These are phyloP conservation scores for Procambarus clarkii DNA, from an alignment of 1,140 invertebrate genomes.

Conservation along the genomic window DNA sequence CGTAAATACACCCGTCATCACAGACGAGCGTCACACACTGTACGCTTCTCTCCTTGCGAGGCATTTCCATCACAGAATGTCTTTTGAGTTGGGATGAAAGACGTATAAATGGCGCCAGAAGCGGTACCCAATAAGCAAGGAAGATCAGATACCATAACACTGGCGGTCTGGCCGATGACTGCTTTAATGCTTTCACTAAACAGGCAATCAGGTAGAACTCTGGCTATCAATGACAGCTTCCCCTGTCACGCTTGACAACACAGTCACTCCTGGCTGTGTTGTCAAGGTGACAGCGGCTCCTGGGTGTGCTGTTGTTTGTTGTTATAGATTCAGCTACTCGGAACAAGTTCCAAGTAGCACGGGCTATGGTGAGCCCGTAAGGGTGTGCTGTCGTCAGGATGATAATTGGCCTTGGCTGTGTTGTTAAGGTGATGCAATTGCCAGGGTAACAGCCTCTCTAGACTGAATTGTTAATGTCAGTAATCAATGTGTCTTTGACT, in stretches of 20 bases:
- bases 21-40: slow-evolving; percentile 18
- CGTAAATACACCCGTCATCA: slow-evolving; percentile 38
- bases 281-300: too few relatives aligned
- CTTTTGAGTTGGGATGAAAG: slow-evolving; percentile 37
- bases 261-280: neutral
- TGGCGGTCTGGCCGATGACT: neutral
- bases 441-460: too few relatives aligned
- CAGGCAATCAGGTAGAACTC: neutral
- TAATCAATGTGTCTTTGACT: too few relatives aligned
- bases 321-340: too few relatives aligned
- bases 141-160: slow-evolving; percentile 20
- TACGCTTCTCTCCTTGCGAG: slow-evolving; percentile 54
- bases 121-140: neutral
- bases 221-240: neutral
- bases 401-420: too few relatives aligned
- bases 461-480: too few relatives aligned
- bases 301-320: too few relatives aligned
- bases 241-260: neutral
- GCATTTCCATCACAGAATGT: slow-evolving; percentile 45
- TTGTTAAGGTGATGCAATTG: too few relatives aligned
- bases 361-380: too few relatives aligned
- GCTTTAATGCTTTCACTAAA: neutral
- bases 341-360: too few relatives aligned
- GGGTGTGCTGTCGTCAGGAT: too few relatives aligned
- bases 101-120: slow-evolving; percentile 20